phyloP scores from a whole-genome alignment of 2,888 invertebrate genomes.

The Parnassius orleans region DNA sequence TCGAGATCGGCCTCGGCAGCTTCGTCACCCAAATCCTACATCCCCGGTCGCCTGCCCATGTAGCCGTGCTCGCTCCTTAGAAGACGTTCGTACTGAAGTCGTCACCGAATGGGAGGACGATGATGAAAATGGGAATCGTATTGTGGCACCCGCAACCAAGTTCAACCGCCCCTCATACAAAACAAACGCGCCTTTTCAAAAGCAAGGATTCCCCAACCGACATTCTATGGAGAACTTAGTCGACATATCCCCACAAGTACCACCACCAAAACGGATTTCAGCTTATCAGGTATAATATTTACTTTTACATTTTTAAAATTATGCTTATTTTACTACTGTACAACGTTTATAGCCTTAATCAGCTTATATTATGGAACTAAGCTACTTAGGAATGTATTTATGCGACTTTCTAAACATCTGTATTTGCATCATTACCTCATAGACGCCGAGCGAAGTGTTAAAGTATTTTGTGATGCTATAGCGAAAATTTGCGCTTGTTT shows the following conservation, averaged over 20 bases:
- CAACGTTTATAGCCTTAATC: constrained; percentile 34
- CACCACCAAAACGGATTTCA: constrained; percentile 76
- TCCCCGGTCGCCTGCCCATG: constrained; percentile 80
- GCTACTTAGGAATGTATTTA: constrained; percentile 39
- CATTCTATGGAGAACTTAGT: constrained; percentile 87
- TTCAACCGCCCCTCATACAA: constrained; percentile 69
- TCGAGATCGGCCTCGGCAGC: constrained; percentile 68
- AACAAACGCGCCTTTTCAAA: constrained; percentile 60
- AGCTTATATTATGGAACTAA: constrained; percentile 34
- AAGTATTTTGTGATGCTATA: constrained; percentile 38
- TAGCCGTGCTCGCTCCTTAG: constrained; percentile 85
- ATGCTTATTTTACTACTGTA: constrained; percentile 23
- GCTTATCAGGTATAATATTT: constrained; percentile 70
- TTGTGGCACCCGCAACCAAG: constrained; percentile 75
- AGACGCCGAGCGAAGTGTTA: constrained; percentile 58
- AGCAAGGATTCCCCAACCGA: constrained; percentile 77
- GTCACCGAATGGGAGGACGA: constrained; percentile 84
- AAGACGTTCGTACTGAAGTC: constrained; percentile 85
- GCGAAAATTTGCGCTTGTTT: constrained; percentile 42
- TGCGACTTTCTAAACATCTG: constrained; percentile 59
- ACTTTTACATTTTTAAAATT: constrained; percentile 30
- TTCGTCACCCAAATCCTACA: constrained; percentile 58
- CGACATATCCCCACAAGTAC: constrained; percentile 75
- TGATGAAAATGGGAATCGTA: constrained; percentile 83
- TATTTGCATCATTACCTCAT: constrained; percentile 53